Percentiles rank a stretch among this genome's conserved stretches.
Evolutionary conservation across 2,797 vertebrate species (phyloP).

Genomic region (Thunnus albacares): DNA sequence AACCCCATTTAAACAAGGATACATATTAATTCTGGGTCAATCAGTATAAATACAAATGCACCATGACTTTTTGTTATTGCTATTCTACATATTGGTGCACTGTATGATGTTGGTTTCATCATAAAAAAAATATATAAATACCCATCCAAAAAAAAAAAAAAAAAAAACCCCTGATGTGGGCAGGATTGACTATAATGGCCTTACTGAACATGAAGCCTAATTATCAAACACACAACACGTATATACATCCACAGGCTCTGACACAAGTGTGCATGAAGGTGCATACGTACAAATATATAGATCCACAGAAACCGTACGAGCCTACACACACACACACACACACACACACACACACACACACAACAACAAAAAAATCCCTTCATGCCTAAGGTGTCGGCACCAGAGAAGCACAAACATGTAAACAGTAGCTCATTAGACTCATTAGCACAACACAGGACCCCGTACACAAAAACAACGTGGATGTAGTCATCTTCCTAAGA

Average conservation of each 20-base stretch:
- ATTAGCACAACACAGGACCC: constrained; percentile 56
- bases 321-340: constrained; percentile 46
- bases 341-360: constrained; percentile 34
- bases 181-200: not conserved
- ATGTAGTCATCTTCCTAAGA: constrained; percentile 26
- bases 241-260: constrained; percentile 21
- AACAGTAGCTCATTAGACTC: constrained; percentile 72
- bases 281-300: constrained; percentile 10
- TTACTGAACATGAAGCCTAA: constrained; percentile 10
- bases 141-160: not conserved
- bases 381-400: constrained; percentile 59
- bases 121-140: constrained; percentile 3
- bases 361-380: constrained; percentile 12
- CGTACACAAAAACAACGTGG: not conserved
- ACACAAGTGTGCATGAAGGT: constrained; percentile 20
- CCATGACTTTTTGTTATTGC: not conserved
- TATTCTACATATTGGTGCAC: not conserved
- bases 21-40: not conserved
- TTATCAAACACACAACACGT: constrained; percentile 11
- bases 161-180: not conserved
- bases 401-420: constrained; percentile 52
- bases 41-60: not conserved
- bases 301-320: not conserved
- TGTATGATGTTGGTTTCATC: constrained; percentile 1
- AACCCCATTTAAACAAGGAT: not conserved